Evolutionary conservation across 2,888 invertebrate genomes (phyloP).

Genomic region (Sarcophaga caerulescens): DNA sequence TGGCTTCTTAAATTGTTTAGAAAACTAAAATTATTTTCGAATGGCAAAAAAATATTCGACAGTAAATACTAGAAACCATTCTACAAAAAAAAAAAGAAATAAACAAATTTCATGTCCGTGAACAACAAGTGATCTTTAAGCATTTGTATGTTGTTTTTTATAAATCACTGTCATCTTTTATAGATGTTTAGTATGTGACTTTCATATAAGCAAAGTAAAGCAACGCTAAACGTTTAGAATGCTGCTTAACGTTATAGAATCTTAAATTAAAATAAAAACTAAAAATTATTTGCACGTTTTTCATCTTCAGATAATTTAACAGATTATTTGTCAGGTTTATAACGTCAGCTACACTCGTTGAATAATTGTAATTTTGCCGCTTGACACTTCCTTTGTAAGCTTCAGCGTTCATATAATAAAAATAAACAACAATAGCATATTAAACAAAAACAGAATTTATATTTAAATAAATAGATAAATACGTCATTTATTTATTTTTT

Average conservation of each 20-base stretch:
- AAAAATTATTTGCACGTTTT: constrained; percentile 46
- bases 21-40: constrained; percentile 11
- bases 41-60: neutral
- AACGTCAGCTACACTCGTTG: constrained; percentile 33
- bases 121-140: constrained; percentile 1
- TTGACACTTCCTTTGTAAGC: constrained; percentile 20
- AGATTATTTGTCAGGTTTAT: constrained; percentile 25
- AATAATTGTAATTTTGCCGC: constrained; percentile 35
- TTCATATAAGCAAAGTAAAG: constrained; percentile 23
- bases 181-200: constrained; percentile 23
- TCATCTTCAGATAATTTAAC: constrained; percentile 37
- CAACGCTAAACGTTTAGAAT: neutral
- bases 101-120: neutral
- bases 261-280: constrained; percentile 17
- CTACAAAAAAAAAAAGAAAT: neutral
- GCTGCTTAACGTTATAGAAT: neutral
- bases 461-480: neutral
- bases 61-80: neutral
- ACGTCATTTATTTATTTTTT: no score
- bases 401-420: neutral
- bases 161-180: constrained; percentile 47
- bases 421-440: neutral
- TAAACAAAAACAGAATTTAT: neutral
- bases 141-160: neutral
- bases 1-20: constrained; percentile 50